These are phyloP conservation scores for Clamator glandarius DNA, from an alignment of 2,797 vertebrate species.

Conservation along the genomic window DNA sequence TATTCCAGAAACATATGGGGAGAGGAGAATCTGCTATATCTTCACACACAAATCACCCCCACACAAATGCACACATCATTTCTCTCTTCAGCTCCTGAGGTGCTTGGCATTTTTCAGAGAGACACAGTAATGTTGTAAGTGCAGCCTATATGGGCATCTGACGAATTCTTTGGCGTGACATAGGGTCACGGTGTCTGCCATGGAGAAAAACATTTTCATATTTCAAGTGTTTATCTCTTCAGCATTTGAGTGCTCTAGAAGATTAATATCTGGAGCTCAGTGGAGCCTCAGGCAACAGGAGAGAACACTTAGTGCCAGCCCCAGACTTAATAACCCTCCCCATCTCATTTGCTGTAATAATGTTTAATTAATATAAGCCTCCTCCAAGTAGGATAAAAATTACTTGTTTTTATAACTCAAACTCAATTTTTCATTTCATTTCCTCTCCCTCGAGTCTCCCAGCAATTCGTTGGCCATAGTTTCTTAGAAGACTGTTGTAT, in stretches of 20 bases:
- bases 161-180: slow-evolving; percentile 36
- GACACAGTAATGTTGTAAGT: neutral
- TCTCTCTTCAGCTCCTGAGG: slow-evolving; percentile 16
- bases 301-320: slow-evolving; percentile 74
- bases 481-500: slow-evolving; percentile 40
- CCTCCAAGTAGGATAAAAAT: slow-evolving; percentile 80
- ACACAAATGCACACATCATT: slow-evolving; percentile 54
- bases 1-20: slow-evolving; percentile 66
- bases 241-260: slow-evolving; percentile 78
- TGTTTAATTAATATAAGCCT: slow-evolving; percentile 88
- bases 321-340: slow-evolving; percentile 75
- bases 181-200: slow-evolving; percentile 64
- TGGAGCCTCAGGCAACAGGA: slow-evolving; percentile 71
- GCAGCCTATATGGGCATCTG: slow-evolving; percentile 35
- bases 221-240: slow-evolving; percentile 83
- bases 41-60: slow-evolving; percentile 61
- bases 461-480: slow-evolving; percentile 78
- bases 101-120: neutral
- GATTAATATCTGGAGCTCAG: slow-evolving; percentile 78
- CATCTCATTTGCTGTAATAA: slow-evolving; percentile 78
- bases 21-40: slow-evolving; percentile 62
- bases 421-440: slow-evolving; percentile 83
- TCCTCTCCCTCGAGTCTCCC: slow-evolving; percentile 77
- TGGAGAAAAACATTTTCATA: slow-evolving; percentile 80
- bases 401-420: slow-evolving; percentile 84